Conservation (phyloP, 2,113 vertebrate species). For the Nothoprocta pentlandii region DNA sequence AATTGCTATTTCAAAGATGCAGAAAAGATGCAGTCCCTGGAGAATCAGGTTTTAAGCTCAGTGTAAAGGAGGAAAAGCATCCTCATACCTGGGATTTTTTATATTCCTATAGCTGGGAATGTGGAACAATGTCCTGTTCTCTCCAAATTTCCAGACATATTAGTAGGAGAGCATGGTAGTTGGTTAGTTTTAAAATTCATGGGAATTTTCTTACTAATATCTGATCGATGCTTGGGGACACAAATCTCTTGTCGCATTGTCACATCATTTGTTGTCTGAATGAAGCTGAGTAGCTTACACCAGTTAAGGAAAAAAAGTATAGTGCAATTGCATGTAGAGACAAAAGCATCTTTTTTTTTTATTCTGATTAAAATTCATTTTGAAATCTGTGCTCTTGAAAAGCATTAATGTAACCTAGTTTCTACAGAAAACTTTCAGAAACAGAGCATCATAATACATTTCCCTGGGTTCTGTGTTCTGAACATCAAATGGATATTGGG, state of each 20-base stretch:
- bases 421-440: background rate
- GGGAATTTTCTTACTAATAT: background rate
- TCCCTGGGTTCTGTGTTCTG: background rate
- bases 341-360: background rate
- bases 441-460: background rate
- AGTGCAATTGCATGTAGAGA: background rate
- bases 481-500: background rate
- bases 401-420: background rate
- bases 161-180: background rate
- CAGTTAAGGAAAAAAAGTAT: background rate
- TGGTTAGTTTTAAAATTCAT: background rate
- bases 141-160: fast-evolving
- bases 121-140: background rate
- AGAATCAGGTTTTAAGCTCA: background rate
- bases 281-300: background rate
- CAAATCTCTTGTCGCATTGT: background rate
- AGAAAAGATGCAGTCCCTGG: background rate
- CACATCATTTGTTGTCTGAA: background rate
- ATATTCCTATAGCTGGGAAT: background rate
- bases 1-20: background rate
- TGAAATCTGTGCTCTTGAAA: background rate
- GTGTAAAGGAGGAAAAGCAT: background rate
- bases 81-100: background rate
- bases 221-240: fast-evolving
- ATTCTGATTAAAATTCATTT: background rate